phyloP scores from a whole-genome alignment of 2,888 invertebrate genomes.

The Helobdella robusta region DNA sequence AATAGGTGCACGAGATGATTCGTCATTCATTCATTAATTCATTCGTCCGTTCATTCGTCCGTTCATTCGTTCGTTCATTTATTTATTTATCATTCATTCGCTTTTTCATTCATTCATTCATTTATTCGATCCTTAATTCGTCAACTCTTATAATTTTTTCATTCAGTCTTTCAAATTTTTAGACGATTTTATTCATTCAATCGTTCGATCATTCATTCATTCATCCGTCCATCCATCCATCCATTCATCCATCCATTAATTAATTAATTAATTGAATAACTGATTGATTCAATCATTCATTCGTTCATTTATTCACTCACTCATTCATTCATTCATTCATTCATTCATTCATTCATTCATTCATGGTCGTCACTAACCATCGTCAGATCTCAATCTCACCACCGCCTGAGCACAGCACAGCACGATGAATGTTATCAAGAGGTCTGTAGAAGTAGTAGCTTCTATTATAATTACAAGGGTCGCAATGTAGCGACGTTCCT shows the following conservation, averaged over 20 bases:
- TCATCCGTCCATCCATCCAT: neutral
- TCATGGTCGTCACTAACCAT: too few species aligned
- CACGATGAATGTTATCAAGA: too few species aligned
- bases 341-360: slow-evolving; percentile 2
- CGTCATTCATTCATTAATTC: too few species aligned
- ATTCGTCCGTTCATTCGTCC: slow-evolving; percentile 4
- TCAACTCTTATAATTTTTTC: neutral
- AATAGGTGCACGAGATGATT: too few species aligned
- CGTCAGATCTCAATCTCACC: too few species aligned
- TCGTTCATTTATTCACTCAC: slow-evolving; percentile 1
- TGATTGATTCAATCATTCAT: neutral
- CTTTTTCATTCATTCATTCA: neutral
- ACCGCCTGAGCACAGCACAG: too few species aligned
- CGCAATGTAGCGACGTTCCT: too few species aligned
- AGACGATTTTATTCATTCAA: neutral
- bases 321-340: slow-evolving; percentile 1
- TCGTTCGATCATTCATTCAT: neutral
- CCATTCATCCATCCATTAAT: neutral
- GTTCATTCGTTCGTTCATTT: neutral
- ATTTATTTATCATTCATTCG: neutral
- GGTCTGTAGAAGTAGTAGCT: too few species aligned
- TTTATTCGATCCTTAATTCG: neutral
- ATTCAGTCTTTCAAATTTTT: neutral
- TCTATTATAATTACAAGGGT: too few species aligned
- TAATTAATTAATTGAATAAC: neutral